Base-by-base conservation (phyloP, 1,140 invertebrate species). In the Drosophila kurseongensis region DNA sequence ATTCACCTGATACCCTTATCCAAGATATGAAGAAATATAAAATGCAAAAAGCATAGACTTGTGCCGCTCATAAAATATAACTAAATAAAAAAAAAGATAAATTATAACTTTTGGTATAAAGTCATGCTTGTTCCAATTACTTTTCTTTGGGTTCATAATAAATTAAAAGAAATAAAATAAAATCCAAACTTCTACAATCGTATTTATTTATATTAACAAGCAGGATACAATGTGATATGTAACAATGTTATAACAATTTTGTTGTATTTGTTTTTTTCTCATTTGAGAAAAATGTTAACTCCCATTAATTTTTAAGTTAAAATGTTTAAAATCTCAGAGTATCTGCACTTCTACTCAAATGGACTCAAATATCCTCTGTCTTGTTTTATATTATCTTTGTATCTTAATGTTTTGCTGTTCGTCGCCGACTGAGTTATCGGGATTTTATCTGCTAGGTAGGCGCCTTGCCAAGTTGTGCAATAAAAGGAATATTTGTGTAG, bases 341-440 rank as follows among this genome's bases (percentile, higher is more conserved):
- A 71, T 50, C 9, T 18, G 10, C 6, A 2, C 23, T 66, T 47
- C 60, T 16, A 5, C 36, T 29, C 4, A 10, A 13, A 4, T 13
- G 1, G 0, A 23, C 2, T 35, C 29, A 12, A 36, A 9, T 35
- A 14, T 5, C 7, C 16, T n/a, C 35, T 14, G 13, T 42, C 61
- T 56, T 55, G 65, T 61, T 80, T 47, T 51, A 47, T 40, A 69
- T 74, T 86, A 86, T 85, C 82, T 75, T 57, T 18, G 29, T 59
- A 75, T 75, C 73, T 75, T 38, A 76, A 76, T 65, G 35, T 78
- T 86, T 75, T 47, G 81, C 45, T 86, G 82, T 81, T 86, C 55
- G 63, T 67, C 67, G 52, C 48, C 75, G 75, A 57, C 62, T 52
- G 44, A 59, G 56, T 67, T 80, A 80, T 79, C 81, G 18, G 13